Conservation (phyloP, 1,140 invertebrate species). For the Lepidurus packardi region DNA sequence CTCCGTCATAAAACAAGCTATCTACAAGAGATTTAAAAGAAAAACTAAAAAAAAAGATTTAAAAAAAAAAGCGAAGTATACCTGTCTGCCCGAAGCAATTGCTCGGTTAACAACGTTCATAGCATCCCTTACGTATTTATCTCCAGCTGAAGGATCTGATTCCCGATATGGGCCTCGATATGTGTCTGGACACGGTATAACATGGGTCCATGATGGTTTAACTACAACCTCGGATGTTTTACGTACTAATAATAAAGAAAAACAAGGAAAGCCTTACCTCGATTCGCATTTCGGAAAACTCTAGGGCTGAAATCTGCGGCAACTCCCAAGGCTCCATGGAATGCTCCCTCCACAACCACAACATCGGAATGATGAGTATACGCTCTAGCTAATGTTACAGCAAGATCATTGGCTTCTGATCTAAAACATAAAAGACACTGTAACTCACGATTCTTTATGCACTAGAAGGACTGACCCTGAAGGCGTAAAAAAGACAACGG, state of each 20-base stretch:
- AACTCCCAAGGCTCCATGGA: slow-evolving; percentile 55
- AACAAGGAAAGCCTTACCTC: slow-evolving; percentile 40
- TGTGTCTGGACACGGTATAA: slow-evolving; percentile 56
- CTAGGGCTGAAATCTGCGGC: slow-evolving; percentile 56
- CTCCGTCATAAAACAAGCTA: slow-evolving; percentile 39
- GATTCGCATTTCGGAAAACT: slow-evolving; percentile 48
- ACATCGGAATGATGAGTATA: slow-evolving; percentile 53
- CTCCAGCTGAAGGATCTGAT: slow-evolving; percentile 44
- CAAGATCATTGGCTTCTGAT: slow-evolving; percentile 61
- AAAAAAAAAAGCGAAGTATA: slow-evolving; percentile 26
- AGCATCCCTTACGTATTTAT: slow-evolving; percentile 52
- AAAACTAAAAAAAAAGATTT: neutral
- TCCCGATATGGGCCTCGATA: slow-evolving; percentile 52
- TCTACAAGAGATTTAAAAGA: slow-evolving; percentile 33
- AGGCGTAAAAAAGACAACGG: slow-evolving; percentile 55
- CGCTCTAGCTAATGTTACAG: slow-evolving; percentile 52
- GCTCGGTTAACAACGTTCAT: slow-evolving; percentile 46
- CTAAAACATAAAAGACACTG: slow-evolving; percentile 41
- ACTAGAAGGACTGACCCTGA: slow-evolving; percentile 49
- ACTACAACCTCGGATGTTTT: slow-evolving; percentile 29
- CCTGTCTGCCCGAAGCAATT: slow-evolving; percentile 32
- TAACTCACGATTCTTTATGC: neutral
- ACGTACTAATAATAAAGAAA: neutral
- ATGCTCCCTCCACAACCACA: slow-evolving; percentile 57
- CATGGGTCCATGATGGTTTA: slow-evolving; percentile 52